Evolutionary conservation across 2,113 vertebrate genomes (phyloP), one percentile per base, ranked within the genome.

Genomic region (Neodon shergylaensis): DNA sequence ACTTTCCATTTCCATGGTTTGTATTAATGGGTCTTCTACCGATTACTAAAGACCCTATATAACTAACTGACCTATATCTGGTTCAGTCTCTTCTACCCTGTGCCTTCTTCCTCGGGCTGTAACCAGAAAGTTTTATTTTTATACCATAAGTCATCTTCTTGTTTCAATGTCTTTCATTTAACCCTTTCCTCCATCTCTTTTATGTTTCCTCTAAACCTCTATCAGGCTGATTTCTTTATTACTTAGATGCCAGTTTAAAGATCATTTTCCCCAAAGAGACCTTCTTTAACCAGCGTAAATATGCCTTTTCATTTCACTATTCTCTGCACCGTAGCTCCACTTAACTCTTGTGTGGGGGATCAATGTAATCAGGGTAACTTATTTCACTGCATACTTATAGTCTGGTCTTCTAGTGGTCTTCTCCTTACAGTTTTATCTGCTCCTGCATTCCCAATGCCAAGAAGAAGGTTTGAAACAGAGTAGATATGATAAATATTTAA

Each of bases 401-500:
- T 79, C 26, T 85, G 58, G 58, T 90, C 24, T 91, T 68, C 89
- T 49, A 58, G 19, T 76, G 13, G 12, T 54, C 44, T 52, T n/a
- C 33, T 36, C 2, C 13, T 90, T 52, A 68, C 6, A 33, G 3
- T 68, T 12, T 72, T 81, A 85, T 44, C 92, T 19, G 52, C 14
- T 26, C 26, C 33, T 68, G 19, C 58, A 14, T 87, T 87, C 24
- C 90, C 28, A 91, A 21, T 86, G 19, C 70, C 89, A 87, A 33
- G 17, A 4, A n/a, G 33, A 83, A 90, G 24, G 26, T 78, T 91
- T 91, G n/a, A 63, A 92, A 88, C 4, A 58, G 42, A 74, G 13
- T 52, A 54, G 7, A 2, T 74, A 13, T 70, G 13, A 83, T 77
- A 89, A 17, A 31, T 94, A 74, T 78, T 94, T 95, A 84, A 96